phyloP scores from a whole-genome alignment of 2,888 invertebrate genomes.

The Craniophora ligustri region DNA sequence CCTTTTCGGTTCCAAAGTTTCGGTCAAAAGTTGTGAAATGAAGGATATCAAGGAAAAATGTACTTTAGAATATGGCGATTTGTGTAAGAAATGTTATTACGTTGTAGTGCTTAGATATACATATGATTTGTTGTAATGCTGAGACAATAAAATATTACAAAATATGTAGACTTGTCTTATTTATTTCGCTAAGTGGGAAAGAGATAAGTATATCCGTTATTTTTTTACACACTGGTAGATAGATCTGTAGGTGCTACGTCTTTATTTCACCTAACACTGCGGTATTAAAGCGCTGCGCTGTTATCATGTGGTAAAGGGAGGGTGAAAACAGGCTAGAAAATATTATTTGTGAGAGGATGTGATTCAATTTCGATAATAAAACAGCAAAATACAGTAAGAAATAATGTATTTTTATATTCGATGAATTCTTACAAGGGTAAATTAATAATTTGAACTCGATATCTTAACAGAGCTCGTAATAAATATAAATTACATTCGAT shows the following conservation, averaged over 20 bases:
- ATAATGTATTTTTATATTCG: slow-evolving; percentile 69
- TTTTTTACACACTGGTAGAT: too few relatives aligned
- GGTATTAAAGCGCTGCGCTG: too few relatives aligned
- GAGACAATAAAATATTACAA: slow-evolving; percentile 67
- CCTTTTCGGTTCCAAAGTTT: too few relatives aligned
- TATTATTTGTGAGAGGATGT: neutral
- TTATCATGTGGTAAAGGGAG: too few relatives aligned
- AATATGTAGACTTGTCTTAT: slow-evolving; percentile 23
- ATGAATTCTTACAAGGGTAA: slow-evolving; percentile 72
- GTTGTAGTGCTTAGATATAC: slow-evolving; percentile 1
- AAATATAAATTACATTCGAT: slow-evolving; percentile 82
- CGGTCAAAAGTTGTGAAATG: too few relatives aligned
- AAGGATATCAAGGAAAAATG: too few relatives aligned
- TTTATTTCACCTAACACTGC: too few relatives aligned
- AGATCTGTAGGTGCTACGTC: too few relatives aligned
- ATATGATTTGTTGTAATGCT: slow-evolving; percentile 44
- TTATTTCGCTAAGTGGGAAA: too few relatives aligned
- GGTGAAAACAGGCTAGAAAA: too few relatives aligned
- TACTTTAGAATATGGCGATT: too few relatives aligned
- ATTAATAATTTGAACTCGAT: slow-evolving; percentile 74
- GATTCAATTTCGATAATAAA: slow-evolving; percentile 38
- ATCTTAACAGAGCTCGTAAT: slow-evolving; percentile 63
- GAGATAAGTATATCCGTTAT: too few relatives aligned
- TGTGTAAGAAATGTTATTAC: neutral
- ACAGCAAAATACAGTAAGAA: slow-evolving; percentile 52